Evolutionary conservation across 2,888 invertebrate species (phyloP).

Genomic region (Euphydryas editha): DNA sequence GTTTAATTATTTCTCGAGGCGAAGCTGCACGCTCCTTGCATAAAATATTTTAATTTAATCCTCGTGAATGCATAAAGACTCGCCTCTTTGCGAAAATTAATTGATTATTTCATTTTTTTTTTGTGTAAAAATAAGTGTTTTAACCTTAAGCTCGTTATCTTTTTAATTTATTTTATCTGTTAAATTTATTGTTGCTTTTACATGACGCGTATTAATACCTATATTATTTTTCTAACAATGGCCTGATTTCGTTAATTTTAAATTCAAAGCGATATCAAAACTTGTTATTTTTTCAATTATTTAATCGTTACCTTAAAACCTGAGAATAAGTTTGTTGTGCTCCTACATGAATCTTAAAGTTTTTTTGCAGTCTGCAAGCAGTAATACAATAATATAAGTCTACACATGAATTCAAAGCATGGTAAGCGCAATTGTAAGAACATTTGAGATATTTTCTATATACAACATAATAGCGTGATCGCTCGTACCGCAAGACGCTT

Average conservation of each 20-base stretch:
- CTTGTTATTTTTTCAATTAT: too few species aligned
- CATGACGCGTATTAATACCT: too few species aligned
- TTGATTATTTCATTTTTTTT: conserved; percentile 43
- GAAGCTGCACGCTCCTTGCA: conserved; percentile 48
- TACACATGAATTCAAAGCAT: too few species aligned
- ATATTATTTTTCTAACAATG: too few species aligned
- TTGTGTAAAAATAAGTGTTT: conserved; percentile 1
- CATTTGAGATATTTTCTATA: not conserved
- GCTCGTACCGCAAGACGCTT: not conserved
- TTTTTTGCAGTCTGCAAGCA: too few species aligned
- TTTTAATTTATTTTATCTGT: not conserved
- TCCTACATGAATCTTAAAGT: not conserved
- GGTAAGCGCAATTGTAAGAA: not conserved
- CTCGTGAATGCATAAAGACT: conserved; percentile 54
- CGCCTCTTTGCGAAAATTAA: conserved; percentile 44
- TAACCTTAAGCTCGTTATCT: not conserved
- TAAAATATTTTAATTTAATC: conserved; percentile 65
- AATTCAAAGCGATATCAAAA: too few species aligned
- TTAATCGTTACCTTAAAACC: too few species aligned
- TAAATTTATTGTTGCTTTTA: too few species aligned
- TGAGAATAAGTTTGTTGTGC: too few species aligned
- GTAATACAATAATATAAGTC: too few species aligned
- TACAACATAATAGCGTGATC: not conserved
- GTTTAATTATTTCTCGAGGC: conserved; percentile 57
- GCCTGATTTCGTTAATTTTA: too few species aligned